phyloP scores from a whole-genome alignment of 2,797 vertebrate species.

The Eulemur rubriventer region DNA sequence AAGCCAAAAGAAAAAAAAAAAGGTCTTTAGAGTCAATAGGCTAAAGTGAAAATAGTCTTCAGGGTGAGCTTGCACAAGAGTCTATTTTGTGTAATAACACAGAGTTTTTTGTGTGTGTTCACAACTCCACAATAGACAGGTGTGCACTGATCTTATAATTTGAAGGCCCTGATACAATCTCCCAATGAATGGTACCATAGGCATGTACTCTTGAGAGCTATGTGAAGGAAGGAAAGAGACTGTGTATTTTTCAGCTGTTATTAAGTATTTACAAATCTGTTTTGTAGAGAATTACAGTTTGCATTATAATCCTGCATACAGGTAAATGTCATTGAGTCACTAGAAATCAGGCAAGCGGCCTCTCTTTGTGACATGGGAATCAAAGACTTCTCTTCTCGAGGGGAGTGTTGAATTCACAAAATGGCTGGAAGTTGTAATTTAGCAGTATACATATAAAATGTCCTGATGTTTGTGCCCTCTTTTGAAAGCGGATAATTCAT shows the following conservation, averaged over 20 bases:
- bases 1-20: constrained; percentile 44
- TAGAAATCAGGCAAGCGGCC: neutral
- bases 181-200: neutral
- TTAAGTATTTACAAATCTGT: neutral
- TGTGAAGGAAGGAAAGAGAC: neutral
- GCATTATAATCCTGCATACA: neutral
- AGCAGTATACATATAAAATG: neutral
- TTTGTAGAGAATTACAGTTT: neutral
- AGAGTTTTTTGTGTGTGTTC: neutral
- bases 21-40: neutral
- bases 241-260: neutral
- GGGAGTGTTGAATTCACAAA: neutral
- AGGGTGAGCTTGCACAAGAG: neutral
- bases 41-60: constrained; percentile 5
- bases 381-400: neutral
- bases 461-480: neutral
- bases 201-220: neutral
- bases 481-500: neutral
- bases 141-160: neutral
- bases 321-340: neutral
- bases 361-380: neutral
- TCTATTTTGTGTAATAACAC: neutral
- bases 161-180: neutral
- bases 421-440: neutral
- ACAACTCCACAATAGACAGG: neutral